Conservation (phyloP, 2,113 vertebrate species). For the Aegotheles bennettii region DNA sequence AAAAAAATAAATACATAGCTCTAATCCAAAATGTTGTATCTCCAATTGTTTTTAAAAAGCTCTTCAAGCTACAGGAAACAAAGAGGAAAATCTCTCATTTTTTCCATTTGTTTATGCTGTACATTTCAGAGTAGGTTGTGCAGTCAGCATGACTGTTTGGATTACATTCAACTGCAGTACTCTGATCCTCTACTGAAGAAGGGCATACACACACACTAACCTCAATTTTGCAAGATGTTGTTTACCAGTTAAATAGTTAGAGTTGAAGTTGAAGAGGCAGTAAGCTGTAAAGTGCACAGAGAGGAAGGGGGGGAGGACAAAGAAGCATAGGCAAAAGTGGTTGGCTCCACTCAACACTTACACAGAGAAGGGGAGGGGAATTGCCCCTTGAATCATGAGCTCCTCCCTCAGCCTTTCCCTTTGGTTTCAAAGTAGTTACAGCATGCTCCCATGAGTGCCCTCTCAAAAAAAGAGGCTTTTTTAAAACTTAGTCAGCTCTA, state of each 20-base stretch:
- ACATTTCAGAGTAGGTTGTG: not conserved
- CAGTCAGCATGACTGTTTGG: not conserved
- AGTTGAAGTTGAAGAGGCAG: not conserved
- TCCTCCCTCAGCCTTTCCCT: not conserved
- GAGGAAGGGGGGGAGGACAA: not conserved
- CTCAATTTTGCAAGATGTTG: not conserved
- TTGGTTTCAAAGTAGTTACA: not conserved
- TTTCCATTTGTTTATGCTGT: not conserved
- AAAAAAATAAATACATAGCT: not conserved
- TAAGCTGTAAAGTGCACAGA: not conserved
- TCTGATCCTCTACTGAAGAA: not conserved
- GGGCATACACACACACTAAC: not conserved
- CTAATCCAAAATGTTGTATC: not conserved
- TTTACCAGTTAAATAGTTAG: not conserved
- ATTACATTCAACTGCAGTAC: not conserved
- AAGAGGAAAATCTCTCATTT: not conserved
- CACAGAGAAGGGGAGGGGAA: not conserved
- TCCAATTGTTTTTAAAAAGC: not conserved
- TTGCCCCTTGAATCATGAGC: accelerated
- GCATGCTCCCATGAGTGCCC: not conserved
- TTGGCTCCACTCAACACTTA: not conserved
- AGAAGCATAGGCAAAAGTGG: accelerated
- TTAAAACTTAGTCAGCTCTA: not conserved
- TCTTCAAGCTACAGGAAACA: not conserved
- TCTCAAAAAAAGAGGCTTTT: not conserved